Base-by-base conservation (phyloP, 2,113 vertebrate species). In the Mirounga angustirostris region DNA sequence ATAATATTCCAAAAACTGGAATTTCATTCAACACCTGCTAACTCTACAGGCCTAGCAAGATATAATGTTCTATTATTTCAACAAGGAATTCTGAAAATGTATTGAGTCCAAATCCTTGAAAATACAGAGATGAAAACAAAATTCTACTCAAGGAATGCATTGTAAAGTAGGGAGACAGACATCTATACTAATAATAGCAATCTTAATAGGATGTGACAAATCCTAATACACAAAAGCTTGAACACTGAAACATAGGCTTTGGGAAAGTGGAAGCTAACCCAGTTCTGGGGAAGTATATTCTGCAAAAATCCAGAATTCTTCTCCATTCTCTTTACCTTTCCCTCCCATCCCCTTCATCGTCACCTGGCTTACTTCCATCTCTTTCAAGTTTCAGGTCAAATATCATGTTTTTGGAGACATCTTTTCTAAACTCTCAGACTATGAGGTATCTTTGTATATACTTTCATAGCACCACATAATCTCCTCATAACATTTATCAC, bases 111-210 rank as follows among this genome's bases (percentile, higher is more conserved):
- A 78, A 83, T 28, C 15, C 30, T 73, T 80, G 26, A 80, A 92
- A 94, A 84, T 50, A 58, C 46, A 94, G 36, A 94, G 1, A 81
- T 83, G 33, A 83, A 89, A 96, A 92, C 14, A 85, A 87, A 76
- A 65, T 89, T 74, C 36, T 85, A 50, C 2, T 1, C 10, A 92
- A 79, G 33, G 74, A 84, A n/a, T 22, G 14, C 26, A 67, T 16
- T 59, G 10, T 90, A 90, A 46, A 46, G 2, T 63, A 87, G 22
- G 5, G 8, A 21, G 11, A 26, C 7, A 59, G 24, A 67, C 19
- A 93, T 30, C 15, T 18, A 80, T 30, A 54, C 30, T 83, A 65
- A 69, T 30, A 85, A 95, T 0, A 80, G 43, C 9, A n/a, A 26
- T 58, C 73, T 73, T 80, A 63, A 63, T 24, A 33, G 16, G 4